These are phyloP conservation scores for Drosophila niveifrons DNA, from an alignment of 2,888 invertebrate species.

Conservation along the genomic window DNA sequence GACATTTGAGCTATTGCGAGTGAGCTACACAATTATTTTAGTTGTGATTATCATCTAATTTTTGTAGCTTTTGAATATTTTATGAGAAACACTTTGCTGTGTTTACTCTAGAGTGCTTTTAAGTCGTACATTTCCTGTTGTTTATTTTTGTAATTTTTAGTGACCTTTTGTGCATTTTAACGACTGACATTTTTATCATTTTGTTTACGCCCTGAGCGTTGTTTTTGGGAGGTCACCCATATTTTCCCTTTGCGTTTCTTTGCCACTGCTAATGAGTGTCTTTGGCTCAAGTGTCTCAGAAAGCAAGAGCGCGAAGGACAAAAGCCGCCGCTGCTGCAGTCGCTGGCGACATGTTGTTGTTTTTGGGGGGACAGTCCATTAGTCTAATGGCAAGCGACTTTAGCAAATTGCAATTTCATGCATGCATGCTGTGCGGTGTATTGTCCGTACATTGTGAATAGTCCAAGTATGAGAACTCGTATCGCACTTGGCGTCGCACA, in stretches of 20 bases:
- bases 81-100: not conserved
- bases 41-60: not conserved
- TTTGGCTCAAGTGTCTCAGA: slow-evolving; percentile 40
- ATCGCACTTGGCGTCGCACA: not conserved
- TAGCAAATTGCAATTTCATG: slow-evolving; percentile 46
- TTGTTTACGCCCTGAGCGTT: slow-evolving; percentile 46
- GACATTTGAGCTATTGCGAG: not conserved
- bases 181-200: slow-evolving; percentile 41
- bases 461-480: not conserved
- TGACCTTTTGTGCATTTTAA: slow-evolving; percentile 46
- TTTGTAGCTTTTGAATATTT: not conserved
- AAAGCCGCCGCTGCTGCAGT: slow-evolving; percentile 23
- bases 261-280: slow-evolving; percentile 48
- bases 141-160: slow-evolving; percentile 9
- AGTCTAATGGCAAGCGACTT: slow-evolving; percentile 53
- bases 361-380: slow-evolving; percentile 46
- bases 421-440: slow-evolving; percentile 19
- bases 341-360: slow-evolving; percentile 17
- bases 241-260: not conserved
- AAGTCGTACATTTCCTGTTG: not conserved
- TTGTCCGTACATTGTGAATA: not conserved
- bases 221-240: slow-evolving; percentile 25
- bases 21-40: not conserved
- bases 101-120: not conserved
- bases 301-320: slow-evolving; percentile 29